Evolutionary conservation across 1,140 invertebrate genomes (phyloP).

Genomic region (Trissolcus basalis): DNA sequence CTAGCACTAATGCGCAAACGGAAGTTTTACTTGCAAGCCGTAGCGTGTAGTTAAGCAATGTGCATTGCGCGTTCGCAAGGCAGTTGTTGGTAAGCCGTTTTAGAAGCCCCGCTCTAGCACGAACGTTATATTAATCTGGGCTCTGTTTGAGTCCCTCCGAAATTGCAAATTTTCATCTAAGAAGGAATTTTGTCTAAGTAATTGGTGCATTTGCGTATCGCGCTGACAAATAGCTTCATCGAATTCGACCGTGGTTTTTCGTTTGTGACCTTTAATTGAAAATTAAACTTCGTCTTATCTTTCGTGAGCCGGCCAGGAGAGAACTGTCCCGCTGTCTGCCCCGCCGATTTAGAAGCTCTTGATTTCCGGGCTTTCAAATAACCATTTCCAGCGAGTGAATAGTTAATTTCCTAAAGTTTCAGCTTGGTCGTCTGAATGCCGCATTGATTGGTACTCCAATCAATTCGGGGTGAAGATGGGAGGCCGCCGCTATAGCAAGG

Average conservation of each 20-base stretch:
- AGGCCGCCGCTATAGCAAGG: constrained; percentile 37
- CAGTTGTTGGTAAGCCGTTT: constrained; percentile 72
- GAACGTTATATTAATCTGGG: constrained; percentile 71
- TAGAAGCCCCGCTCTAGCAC: constrained; percentile 69
- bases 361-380: constrained; percentile 71
- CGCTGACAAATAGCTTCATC: constrained; percentile 38
- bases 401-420: constrained; percentile 77
- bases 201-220: constrained; percentile 30
- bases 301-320: constrained; percentile 26
- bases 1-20: constrained; percentile 71
- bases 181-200: constrained; percentile 45
- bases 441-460: constrained; percentile 76
- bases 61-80: constrained; percentile 56
- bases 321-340: constrained; percentile 28
- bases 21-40: constrained; percentile 73
- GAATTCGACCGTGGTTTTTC: constrained; percentile 27
- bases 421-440: constrained; percentile 71
- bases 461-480: constrained; percentile 68
- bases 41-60: constrained; percentile 63
- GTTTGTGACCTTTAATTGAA: constrained; percentile 67
- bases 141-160: constrained; percentile 7
- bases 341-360: constrained; percentile 51
- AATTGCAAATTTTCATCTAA: constrained; percentile 51
- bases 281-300: constrained; percentile 73
- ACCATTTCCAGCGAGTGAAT: constrained; percentile 74